A percentile compares a stretch with the other conserved stretches of the same genome.
phyloP scores from a whole-genome alignment of 2,797 vertebrate species.

The Megalops cyprinoides region DNA sequence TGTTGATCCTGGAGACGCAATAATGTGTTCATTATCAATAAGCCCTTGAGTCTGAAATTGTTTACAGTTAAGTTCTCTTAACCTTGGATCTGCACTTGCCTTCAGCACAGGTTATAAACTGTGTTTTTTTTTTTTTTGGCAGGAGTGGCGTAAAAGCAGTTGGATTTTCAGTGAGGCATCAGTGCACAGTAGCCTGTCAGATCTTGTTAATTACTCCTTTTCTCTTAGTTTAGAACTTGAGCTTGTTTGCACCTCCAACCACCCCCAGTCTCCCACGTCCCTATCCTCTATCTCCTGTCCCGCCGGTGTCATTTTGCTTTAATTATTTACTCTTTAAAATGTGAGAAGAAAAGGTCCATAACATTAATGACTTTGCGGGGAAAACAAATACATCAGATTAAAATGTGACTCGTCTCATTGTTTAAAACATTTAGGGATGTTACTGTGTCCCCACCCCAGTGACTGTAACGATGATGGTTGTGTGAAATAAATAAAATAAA shows the following conservation, averaged over 20 bases:
- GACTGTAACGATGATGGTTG: conserved; percentile 53
- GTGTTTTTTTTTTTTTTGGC: conserved; percentile 18
- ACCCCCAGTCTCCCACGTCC: too few relatives aligned
- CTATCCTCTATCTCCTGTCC: too few relatives aligned
- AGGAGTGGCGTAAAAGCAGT: conserved; percentile 33
- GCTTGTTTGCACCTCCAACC: conserved; percentile 49
- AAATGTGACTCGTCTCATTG: conserved; percentile 60
- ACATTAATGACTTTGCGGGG: conserved; percentile 66
- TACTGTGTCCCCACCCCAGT: conserved; percentile 26
- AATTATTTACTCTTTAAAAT: conserved; percentile 73
- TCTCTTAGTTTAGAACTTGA: conserved; percentile 63
- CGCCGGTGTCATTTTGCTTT: conserved; percentile 65
- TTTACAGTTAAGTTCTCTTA: neutral
- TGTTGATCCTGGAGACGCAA: neutral
- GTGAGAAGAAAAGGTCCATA: conserved; percentile 68
- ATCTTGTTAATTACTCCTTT: conserved; percentile 69
- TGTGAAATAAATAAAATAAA: too few relatives aligned
- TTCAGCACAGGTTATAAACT: conserved; percentile 4
- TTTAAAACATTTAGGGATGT: conserved; percentile 51
- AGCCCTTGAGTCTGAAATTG: neutral
- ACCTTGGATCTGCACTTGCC: conserved; percentile 33
- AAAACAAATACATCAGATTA: conserved; percentile 65
- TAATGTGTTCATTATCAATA: conserved; percentile 8
- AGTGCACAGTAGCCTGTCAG: conserved; percentile 60
- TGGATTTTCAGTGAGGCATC: conserved; percentile 40